phyloP scores from a whole-genome alignment of 2,888 invertebrate species.

The Cyclophora albipunctata region DNA sequence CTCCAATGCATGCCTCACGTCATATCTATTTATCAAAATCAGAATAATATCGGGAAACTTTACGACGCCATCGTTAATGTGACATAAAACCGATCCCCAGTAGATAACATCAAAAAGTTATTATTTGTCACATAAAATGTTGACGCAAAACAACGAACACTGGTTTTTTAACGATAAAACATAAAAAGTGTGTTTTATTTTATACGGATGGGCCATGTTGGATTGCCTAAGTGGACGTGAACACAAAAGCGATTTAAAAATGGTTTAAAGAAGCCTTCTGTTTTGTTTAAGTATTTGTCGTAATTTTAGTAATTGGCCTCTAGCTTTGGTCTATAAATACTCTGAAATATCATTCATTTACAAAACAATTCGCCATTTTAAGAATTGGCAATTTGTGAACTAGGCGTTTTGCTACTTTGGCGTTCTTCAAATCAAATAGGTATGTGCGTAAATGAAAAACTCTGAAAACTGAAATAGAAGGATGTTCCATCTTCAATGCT shows the following conservation, averaged over 20 bases:
- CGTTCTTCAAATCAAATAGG: no score
- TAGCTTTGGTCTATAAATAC: no score
- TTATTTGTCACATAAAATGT: conserved; percentile 56
- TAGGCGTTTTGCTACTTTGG: no score
- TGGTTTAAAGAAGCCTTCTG: no score
- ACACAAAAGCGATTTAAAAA: not conserved
- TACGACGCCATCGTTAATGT: conserved; percentile 38
- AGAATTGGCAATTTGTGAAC: no score
- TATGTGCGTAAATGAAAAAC: no score
- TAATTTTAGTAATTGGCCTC: no score
- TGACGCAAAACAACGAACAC: conserved; percentile 55
- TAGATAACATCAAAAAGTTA: conserved; percentile 51
- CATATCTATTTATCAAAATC: conserved; percentile 31
- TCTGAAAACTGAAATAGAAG: no score
- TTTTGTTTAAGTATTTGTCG: no score
- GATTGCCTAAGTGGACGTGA: not conserved
- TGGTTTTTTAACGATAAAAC: conserved; percentile 35
- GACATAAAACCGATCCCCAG: conserved; percentile 39
- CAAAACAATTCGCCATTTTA: no score
- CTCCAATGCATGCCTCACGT: not conserved
- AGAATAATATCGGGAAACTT: conserved; percentile 24
- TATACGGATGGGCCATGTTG: conserved; percentile 2
- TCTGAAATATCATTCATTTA: no score
- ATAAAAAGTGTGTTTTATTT: conserved; percentile 36
- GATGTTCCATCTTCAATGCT: no score